Evolutionary conservation across 1,140 invertebrate genomes (phyloP).

Genomic region (Drosophila kanapiae): DNA sequence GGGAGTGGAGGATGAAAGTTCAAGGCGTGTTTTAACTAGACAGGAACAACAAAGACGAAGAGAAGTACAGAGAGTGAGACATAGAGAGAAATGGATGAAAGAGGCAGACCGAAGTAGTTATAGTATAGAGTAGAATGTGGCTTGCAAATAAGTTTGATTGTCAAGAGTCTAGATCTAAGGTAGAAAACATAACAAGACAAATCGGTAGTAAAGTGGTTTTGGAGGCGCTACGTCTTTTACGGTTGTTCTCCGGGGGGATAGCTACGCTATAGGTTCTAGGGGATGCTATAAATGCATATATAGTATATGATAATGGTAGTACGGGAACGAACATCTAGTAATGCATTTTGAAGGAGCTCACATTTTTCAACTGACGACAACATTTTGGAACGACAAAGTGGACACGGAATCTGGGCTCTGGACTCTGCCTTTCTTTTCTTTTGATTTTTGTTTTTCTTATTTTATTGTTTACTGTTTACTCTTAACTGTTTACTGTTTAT

Average conservation of each 20-base stretch:
- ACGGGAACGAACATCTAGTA: constrained; percentile 47
- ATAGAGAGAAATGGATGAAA: constrained; percentile 19
- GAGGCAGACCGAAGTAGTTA: constrained; percentile 25
- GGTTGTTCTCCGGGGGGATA: neutral
- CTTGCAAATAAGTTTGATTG: constrained; percentile 17
- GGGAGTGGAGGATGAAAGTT: constrained; percentile 37
- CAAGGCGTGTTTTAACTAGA: constrained; percentile 43
- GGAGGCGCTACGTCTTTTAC: neutral
- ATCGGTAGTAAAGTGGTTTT: neutral
- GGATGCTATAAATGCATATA: constrained; percentile 51
- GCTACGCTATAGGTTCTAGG: constrained; percentile 43
- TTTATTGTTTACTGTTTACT: constrained; percentile 19
- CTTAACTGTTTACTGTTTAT: constrained; percentile 15
- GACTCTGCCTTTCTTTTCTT: constrained; percentile 38
- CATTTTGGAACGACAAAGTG: constrained; percentile 65
- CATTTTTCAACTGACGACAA: constrained; percentile 69
- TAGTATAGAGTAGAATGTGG: constrained; percentile 12
- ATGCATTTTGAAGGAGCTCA: constrained; percentile 65
- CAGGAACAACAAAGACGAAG: constrained; percentile 35
- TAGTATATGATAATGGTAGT: constrained; percentile 21
- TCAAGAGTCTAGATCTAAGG: constrained; percentile 46
- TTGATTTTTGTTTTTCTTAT: constrained; percentile 30
- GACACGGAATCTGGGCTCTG: constrained; percentile 38
- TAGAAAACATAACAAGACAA: constrained; percentile 39
- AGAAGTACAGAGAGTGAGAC: constrained; percentile 6